phyloP scores from a whole-genome alignment of 1,140 invertebrate species.

The Hydropsyche tenuis region DNA sequence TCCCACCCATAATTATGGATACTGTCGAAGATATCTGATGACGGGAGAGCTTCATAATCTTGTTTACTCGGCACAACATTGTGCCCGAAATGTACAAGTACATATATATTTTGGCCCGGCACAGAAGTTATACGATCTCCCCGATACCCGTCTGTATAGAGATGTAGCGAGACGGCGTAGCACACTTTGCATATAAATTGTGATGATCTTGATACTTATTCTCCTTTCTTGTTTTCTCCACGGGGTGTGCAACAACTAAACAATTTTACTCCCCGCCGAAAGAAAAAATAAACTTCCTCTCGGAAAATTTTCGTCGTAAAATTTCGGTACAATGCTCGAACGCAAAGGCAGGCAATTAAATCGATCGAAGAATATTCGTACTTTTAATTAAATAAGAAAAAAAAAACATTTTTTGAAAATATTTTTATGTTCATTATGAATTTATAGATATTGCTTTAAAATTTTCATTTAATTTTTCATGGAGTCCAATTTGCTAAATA shows the following conservation, averaged over 20 bases:
- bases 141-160: neutral
- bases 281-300: neutral
- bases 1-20: constrained; percentile 29
- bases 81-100: constrained; percentile 19
- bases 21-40: constrained; percentile 37
- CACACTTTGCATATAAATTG: constrained; percentile 41
- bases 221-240: constrained; percentile 34
- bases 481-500: too few relatives aligned
- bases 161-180: constrained; percentile 3
- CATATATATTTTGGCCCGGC: neutral
- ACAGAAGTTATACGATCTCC: constrained; percentile 30
- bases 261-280: constrained; percentile 25
- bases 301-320: constrained; percentile 15
- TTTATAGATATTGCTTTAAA: too few relatives aligned
- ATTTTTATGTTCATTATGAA: too few relatives aligned
- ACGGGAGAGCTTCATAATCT: constrained; percentile 32
- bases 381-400: too few relatives aligned
- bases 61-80: constrained; percentile 38
- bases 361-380: neutral
- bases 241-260: constrained; percentile 37
- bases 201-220: constrained; percentile 38
- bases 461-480: too few relatives aligned
- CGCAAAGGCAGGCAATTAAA: neutral
- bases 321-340: neutral
- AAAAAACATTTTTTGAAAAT: too few relatives aligned